phyloP scores from a whole-genome alignment of 2,797 vertebrate species.

The Myotis myotis region DNA sequence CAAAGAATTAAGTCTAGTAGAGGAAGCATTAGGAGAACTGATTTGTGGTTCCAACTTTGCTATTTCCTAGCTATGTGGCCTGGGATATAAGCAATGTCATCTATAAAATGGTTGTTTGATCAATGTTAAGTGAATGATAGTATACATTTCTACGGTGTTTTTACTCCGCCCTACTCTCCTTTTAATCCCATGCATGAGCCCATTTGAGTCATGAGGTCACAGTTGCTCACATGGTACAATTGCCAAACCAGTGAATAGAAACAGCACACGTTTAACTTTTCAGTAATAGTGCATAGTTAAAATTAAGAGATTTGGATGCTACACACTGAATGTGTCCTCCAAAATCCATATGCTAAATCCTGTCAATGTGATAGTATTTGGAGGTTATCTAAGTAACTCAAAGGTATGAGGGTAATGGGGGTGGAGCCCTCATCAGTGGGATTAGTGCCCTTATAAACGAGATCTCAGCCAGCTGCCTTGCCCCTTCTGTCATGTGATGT shows the following conservation, averaged over 20 bases:
- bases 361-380: background rate
- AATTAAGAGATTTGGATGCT: background rate
- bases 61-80: background rate
- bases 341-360: background rate
- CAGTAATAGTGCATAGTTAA: background rate
- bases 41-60: background rate
- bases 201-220: background rate
- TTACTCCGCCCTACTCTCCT: fast-evolving
- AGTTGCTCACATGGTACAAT: background rate
- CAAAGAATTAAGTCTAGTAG: background rate
- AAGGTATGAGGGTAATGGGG: background rate
- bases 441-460: background rate
- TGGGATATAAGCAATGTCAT: background rate
- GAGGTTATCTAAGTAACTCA: background rate
- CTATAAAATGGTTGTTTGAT: background rate
- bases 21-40: background rate
- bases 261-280: background rate
- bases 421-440: background rate
- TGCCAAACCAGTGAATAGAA: background rate
- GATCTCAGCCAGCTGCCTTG: background rate
- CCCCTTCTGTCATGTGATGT: background rate
- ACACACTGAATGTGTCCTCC: background rate
- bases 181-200: background rate
- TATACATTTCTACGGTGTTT: background rate
- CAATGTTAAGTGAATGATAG: background rate